These are phyloP conservation scores for Chitala chitala DNA, from an alignment of 2,113 vertebrate genomes.

Conservation along the genomic window DNA sequence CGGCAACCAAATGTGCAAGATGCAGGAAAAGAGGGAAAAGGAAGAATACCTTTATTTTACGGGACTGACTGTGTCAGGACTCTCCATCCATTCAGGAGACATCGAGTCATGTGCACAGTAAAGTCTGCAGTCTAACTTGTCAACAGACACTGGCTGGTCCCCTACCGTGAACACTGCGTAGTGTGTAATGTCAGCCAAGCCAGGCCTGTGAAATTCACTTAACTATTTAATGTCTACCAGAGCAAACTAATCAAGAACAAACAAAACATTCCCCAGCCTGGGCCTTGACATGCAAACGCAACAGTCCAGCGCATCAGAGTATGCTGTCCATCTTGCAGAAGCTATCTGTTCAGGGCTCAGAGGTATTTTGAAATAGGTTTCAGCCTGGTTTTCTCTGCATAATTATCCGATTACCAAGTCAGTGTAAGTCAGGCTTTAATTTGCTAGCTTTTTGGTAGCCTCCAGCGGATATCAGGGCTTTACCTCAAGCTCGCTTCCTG, in stretches of 20 bases:
- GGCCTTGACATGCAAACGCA: background rate
- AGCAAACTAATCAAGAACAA: too few species aligned
- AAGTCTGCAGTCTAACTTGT: background rate
- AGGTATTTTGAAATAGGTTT: too few species aligned
- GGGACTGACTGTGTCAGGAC: background rate
- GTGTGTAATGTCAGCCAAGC: background rate
- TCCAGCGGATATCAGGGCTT: too few species aligned
- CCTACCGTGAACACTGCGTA: conserved; percentile 1
- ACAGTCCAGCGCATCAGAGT: background rate
- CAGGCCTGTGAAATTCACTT: too few species aligned
- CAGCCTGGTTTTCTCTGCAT: too few species aligned
- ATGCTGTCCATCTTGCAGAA: background rate
- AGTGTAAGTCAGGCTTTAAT: too few species aligned
- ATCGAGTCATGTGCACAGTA: background rate
- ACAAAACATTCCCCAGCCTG: too few species aligned
- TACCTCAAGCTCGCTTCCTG: too few species aligned
- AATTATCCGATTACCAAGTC: too few species aligned
- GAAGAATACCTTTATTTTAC: background rate
- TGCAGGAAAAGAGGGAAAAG: background rate
- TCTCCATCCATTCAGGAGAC: background rate
- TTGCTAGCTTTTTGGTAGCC: too few species aligned
- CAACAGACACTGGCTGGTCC: background rate
- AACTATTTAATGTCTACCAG: too few species aligned
- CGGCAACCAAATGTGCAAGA: background rate
- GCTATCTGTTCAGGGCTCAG: background rate